Conservation (phyloP, 2,888 invertebrate genomes). For the Drosophila gaucha region DNA sequence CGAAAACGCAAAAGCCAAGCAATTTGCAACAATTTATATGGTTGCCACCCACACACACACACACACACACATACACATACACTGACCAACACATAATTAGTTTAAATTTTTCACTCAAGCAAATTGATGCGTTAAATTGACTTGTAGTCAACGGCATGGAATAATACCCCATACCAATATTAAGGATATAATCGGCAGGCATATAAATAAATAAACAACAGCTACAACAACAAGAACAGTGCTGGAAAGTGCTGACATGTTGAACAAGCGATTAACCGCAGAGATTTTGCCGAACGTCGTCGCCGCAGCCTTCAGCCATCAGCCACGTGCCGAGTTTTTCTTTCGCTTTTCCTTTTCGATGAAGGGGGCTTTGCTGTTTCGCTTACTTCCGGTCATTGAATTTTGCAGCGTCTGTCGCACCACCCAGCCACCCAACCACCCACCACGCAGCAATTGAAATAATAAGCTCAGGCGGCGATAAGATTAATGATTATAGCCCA, state of each 20-base stretch:
- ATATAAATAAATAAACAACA: conserved; percentile 67
- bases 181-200: conserved; percentile 36
- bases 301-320: conserved; percentile 1
- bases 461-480: conserved; percentile 85
- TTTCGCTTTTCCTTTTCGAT: conserved; percentile 16
- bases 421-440: conserved; percentile 29
- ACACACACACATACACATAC: background rate
- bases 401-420: conserved; percentile 50
- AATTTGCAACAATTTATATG: conserved; percentile 59
- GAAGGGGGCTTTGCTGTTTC: conserved; percentile 61
- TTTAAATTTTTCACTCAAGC: conserved; percentile 32
- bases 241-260: conserved; percentile 72
- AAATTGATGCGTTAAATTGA: conserved; percentile 59
- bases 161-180: conserved; percentile 6
- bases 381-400: conserved; percentile 83
- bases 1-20: conserved; percentile 31
- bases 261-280: conserved; percentile 79
- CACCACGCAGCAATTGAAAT: conserved; percentile 77
- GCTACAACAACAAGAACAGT: conserved; percentile 18
- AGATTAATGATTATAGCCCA: conserved; percentile 85
- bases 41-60: conserved; percentile 4
- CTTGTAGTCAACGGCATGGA: conserved; percentile 22
- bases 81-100: conserved; percentile 50
- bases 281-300: conserved; percentile 51
- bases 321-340: conserved; percentile 64